These are phyloP conservation scores for Neostethus bicornis DNA, from an alignment of 2,797 vertebrate species.

Conservation along the genomic window DNA sequence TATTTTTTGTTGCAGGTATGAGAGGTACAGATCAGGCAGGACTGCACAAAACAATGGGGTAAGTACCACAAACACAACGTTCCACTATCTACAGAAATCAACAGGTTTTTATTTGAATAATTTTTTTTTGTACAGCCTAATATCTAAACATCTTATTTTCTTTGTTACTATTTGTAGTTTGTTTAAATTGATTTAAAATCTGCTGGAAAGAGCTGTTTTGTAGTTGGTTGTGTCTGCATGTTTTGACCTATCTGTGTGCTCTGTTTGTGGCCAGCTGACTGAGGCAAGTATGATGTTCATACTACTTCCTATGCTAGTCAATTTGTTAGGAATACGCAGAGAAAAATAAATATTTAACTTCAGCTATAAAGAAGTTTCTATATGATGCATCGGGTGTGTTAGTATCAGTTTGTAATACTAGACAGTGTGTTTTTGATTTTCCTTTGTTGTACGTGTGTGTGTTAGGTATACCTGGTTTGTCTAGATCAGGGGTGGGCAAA, in stretches of 20 bases:
- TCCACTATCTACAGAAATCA: not conserved
- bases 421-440: slow-evolving; percentile 5
- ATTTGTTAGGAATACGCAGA: slow-evolving; percentile 16
- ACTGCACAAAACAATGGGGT: slow-evolving; percentile 91
- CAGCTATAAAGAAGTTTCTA: slow-evolving; percentile 18
- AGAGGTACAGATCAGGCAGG: slow-evolving; percentile 89
- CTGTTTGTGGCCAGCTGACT: slow-evolving; percentile 74
- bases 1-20: slow-evolving; percentile 83
- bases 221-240: slow-evolving; percentile 49
- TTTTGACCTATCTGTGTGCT: slow-evolving; percentile 58
- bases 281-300: slow-evolving; percentile 76
- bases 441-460: not conserved
- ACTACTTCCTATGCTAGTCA: slow-evolving; percentile 19
- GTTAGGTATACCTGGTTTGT: slow-evolving; percentile 17
- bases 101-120: slow-evolving; percentile 4
- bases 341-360: slow-evolving; percentile 40
- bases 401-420: slow-evolving; percentile 6
- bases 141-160: no score
- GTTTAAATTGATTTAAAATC: no score
- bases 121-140: no score
- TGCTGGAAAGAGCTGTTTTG: slow-evolving; percentile 5
- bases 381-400: slow-evolving; percentile 42
- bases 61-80: slow-evolving; percentile 70
- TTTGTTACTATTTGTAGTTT: no score
- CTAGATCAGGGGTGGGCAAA: no score